Conservation (phyloP, 1,140 invertebrate species). For the Zaprionus vittiger region DNA sequence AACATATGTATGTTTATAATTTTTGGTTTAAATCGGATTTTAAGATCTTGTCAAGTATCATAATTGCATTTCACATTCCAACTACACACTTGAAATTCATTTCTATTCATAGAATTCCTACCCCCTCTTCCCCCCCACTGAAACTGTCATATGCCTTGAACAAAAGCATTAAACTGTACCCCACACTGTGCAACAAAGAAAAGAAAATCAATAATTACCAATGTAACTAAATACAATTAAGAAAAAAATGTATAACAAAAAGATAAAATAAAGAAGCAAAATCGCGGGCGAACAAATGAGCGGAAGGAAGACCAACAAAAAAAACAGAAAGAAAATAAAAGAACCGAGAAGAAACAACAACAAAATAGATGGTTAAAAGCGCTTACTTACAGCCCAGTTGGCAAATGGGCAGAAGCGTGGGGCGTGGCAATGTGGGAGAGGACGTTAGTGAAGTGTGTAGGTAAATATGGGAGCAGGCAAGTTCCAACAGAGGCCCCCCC, state of each 20-base stretch:
- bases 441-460: conserved; percentile 30
- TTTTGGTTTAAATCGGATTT: no score
- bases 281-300: conserved; percentile 69
- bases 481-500: conserved; percentile 11
- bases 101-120: not conserved
- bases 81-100: no score
- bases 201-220: conserved; percentile 77
- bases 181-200: conserved; percentile 4
- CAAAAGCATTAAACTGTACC: conserved; percentile 27
- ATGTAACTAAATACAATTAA: conserved; percentile 82
- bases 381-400: conserved; percentile 82
- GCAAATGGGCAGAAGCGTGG: conserved; percentile 66
- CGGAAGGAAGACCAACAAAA: conserved; percentile 57
- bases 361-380: conserved; percentile 62
- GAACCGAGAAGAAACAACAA: conserved; percentile 24
- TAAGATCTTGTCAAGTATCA: no score
- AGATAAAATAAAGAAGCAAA: conserved; percentile 30
- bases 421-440: not conserved
- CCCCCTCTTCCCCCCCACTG: not conserved
- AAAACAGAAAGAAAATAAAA: conserved; percentile 31
- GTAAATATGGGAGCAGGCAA: conserved; percentile 35
- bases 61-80: not conserved
- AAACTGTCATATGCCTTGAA: not conserved
- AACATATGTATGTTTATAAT: no score
- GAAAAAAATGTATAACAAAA: conserved; percentile 46